phyloP scores from a whole-genome alignment of 2,113 vertebrate species.

The Rhynchomys soricoides region DNA sequence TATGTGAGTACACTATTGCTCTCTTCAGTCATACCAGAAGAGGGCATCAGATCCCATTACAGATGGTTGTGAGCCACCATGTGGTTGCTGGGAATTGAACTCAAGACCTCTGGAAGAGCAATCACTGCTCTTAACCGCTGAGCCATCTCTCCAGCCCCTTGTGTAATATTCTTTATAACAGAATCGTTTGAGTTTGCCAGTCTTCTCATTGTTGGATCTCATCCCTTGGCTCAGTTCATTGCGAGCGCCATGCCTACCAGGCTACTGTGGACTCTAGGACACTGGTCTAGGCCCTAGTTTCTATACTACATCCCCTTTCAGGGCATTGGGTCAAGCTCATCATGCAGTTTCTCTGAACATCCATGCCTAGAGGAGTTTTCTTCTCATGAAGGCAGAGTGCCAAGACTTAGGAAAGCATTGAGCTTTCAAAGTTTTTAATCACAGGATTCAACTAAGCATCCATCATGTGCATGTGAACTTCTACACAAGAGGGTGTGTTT shows the following conservation, averaged over 20 bases:
- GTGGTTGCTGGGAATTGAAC: too few species aligned
- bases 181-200: background rate
- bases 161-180: background rate
- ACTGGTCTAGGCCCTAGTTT: background rate
- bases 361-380: background rate
- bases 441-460: background rate
- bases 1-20: too few species aligned
- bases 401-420: background rate
- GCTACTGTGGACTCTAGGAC: background rate
- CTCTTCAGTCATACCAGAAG: too few species aligned
- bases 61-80: too few species aligned
- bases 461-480: background rate
- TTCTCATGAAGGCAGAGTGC: background rate
- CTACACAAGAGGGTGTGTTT: background rate
- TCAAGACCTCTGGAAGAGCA: too few species aligned
- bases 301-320: background rate
- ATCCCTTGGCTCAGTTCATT: background rate
- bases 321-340: background rate
- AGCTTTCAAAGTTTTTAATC: slow-evolving; percentile 3
- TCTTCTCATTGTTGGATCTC: background rate
- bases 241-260: background rate
- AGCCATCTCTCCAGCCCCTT: too few species aligned
- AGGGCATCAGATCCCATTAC: too few species aligned
- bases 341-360: background rate
- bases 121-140: too few species aligned